Conservation (phyloP, 2,888 invertebrate genomes). For the Conus canariensis region DNA sequence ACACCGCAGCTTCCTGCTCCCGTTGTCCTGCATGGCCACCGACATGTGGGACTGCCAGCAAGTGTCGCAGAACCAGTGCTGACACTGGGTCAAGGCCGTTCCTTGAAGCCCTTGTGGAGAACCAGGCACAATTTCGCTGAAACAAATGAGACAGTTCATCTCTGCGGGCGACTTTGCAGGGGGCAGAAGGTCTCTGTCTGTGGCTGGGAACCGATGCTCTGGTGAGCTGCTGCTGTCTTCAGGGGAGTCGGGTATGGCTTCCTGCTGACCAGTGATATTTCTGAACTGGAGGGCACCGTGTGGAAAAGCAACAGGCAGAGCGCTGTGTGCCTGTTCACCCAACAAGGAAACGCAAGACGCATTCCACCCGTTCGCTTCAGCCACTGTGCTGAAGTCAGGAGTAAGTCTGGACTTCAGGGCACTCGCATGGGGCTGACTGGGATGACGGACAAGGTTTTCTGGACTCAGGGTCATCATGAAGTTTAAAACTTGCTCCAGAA, state of each 20-base stretch:
- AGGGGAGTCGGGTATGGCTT: neutral
- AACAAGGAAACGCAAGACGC: constrained; percentile 22
- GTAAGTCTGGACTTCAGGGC: neutral
- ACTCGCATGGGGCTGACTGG: neutral
- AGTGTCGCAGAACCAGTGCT: constrained; percentile 53
- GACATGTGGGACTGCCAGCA: constrained; percentile 51
- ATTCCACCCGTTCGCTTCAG: constrained; percentile 27
- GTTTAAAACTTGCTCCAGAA: constrained; percentile 15
- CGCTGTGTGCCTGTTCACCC: neutral
- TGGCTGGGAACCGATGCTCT: neutral
- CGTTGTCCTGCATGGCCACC: constrained; percentile 30
- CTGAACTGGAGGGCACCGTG: neutral
- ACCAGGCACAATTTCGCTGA: constrained; percentile 43
- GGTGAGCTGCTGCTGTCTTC: neutral
- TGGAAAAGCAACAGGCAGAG: neutral
- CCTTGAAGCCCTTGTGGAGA: neutral
- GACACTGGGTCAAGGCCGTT: constrained; percentile 48
- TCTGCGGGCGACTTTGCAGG: neutral
- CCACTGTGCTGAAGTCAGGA: constrained; percentile 20
- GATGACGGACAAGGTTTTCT: neutral
- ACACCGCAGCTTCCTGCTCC: constrained; percentile 40
- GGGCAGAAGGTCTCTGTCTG: neutral
- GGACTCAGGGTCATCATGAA: constrained; percentile 1
- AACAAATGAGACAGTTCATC: constrained; percentile 49
- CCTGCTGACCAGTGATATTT: neutral